phyloP scores from a whole-genome alignment of 2,888 invertebrate genomes.

The Lepeophtheirus nordmannii region DNA sequence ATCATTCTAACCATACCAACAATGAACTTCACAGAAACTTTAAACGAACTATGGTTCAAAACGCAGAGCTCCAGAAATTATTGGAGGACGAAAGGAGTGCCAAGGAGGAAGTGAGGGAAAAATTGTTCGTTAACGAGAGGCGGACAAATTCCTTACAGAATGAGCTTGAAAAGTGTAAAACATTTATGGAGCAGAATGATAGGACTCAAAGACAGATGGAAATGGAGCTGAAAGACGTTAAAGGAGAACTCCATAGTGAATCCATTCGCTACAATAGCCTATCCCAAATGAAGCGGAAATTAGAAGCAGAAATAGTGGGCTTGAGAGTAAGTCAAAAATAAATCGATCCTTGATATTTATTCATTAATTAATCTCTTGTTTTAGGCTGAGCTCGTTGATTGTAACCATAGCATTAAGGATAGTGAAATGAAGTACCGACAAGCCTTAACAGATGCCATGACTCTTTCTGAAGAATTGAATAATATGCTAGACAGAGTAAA shows the following conservation, averaged over 20 bases:
- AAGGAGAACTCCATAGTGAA: constrained; percentile 15
- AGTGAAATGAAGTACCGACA: constrained; percentile 27
- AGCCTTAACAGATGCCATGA: constrained; percentile 27
- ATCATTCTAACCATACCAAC: constrained; percentile 26
- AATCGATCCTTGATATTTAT: constrained; percentile 11
- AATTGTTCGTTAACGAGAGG: constrained; percentile 36
- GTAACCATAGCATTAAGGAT: constrained; percentile 13
- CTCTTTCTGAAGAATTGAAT: constrained; percentile 26
- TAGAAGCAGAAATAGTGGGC: constrained; percentile 47
- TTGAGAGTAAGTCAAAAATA: constrained; percentile 52
- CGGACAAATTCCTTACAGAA: constrained; percentile 38
- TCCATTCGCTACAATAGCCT: constrained; percentile 20
- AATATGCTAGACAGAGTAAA: constrained; percentile 28
- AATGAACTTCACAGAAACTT: constrained; percentile 24
- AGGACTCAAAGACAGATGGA: constrained; percentile 25
- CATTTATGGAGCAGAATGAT: constrained; percentile 35
- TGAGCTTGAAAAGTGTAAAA: constrained; percentile 35
- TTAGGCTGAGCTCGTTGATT: background rate
- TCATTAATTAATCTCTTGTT: too few species aligned
- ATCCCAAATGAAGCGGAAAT: constrained; percentile 23
- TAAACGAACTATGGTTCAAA: constrained; percentile 24
- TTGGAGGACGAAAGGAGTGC: constrained; percentile 20
- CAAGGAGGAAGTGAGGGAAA: constrained; percentile 22
- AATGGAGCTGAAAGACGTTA: constrained; percentile 22
- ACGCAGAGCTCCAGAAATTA: constrained; percentile 14